Conservation (phyloP, 2,113 vertebrate species). For the Uropsilus gracilis region DNA sequence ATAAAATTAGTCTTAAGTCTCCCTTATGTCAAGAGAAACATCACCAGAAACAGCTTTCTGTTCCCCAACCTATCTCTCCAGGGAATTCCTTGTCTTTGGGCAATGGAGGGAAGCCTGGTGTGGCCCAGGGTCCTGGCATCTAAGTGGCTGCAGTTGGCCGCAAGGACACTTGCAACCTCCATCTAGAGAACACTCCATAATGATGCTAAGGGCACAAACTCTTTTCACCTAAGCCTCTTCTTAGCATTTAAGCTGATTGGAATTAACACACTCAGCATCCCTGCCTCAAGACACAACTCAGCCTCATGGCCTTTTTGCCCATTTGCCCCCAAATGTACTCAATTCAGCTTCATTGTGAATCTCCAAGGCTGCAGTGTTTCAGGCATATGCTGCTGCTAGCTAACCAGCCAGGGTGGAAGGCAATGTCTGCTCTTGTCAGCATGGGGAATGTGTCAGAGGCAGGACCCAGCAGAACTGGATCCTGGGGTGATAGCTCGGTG, state of each 20-base stretch:
- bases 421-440: no score
- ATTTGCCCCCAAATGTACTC: not conserved
- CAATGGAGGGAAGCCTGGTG: not conserved
- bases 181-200: not conserved
- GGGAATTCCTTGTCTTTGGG: accelerated
- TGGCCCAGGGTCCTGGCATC: not conserved
- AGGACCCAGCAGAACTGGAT: not conserved
- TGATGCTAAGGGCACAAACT: no score
- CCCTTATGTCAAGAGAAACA: not conserved
- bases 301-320: not conserved
- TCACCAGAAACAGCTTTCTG: not conserved
- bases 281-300: accelerated
- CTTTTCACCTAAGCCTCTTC: no score
- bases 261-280: not conserved
- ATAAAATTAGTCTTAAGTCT: not conserved
- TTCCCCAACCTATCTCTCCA: no score
- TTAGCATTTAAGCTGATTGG: not conserved
- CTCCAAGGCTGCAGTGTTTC: accelerated
- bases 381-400: not conserved
- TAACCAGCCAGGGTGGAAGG: not conserved
- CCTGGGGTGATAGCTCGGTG: not conserved
- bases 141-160: no score
- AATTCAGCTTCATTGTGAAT: not conserved
- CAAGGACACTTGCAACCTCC: no score
- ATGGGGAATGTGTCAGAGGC: no score